Base-by-base conservation (phyloP, 2,888 invertebrate species). In the Chirona hameri region DNA sequence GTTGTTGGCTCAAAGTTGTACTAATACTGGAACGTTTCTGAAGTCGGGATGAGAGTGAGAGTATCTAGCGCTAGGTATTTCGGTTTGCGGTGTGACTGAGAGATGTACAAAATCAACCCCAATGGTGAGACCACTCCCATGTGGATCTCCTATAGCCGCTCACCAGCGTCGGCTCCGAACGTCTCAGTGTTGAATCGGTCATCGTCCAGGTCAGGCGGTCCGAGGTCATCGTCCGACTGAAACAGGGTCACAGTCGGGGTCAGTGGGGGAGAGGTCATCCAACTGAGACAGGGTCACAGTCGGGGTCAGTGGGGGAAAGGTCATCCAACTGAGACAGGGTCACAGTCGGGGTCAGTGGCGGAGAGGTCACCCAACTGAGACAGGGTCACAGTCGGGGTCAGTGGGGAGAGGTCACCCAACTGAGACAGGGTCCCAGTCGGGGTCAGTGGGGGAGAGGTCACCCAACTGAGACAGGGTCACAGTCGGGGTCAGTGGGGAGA, bases 121-220 rank as follows among this genome's bases (percentile, higher is more conserved):
- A n/a, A n/a, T n/a, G 39, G 39, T 39, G 39, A 39, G 7, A 39
- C 39, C 39, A 39, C 39, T 39, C 39, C 7, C 4, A 2, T 39
- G 39, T 39, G 39, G 39, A 39, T 39, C 39, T 39, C 39, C 39
- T 39, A 39, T 39, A 39, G 39, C 39, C 39, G 79, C 65, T 82
- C 84, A 79, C 65, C 90, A 87, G 92, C 92, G 85, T 92, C 93
- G 82, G 92, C 92, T 48, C 96, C 96, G 88, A 97, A 97, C 0
- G 97, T 97, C 89, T 96, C 96, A 89, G 96, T 94, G 86, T 97
- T 97, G 85, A 96, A 91, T 0, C 95, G 95, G 90, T 97, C 96
- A 88, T 95, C 96, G 60, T 90, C 89, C 14, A 65, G 55, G 55
- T 83, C 85, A 39, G 65, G 72, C 65, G 81, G 83, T 46, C 65